A percentile compares a stretch with the other conserved stretches of the same genome.
Evolutionary conservation across 2,797 vertebrate species (phyloP).

Genomic region (Gallirallus australis): DNA sequence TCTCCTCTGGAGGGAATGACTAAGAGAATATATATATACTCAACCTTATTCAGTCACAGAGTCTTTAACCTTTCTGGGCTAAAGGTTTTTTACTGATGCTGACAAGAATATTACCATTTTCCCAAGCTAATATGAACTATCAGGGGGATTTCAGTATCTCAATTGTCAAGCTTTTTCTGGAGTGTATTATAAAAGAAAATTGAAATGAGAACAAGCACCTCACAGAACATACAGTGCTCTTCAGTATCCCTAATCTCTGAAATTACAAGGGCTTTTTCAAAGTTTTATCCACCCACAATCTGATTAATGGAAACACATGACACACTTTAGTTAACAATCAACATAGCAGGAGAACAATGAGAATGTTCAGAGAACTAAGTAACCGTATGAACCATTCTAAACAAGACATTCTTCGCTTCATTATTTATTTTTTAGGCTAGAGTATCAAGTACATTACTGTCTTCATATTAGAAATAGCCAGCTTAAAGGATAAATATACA

Average conservation of each 20-base stretch:
- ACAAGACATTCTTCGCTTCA: neutral
- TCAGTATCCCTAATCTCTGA: neutral
- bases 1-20: neutral
- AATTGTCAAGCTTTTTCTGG: neutral
- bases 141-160: neutral
- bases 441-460: neutral
- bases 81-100: neutral
- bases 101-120: neutral
- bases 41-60: neutral
- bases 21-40: neutral
- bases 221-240: neutral
- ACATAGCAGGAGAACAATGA: neutral
- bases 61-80: neutral
- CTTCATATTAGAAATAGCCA: neutral
- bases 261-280: neutral
- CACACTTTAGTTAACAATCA: neutral
- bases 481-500: neutral
- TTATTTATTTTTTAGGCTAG: neutral
- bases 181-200: neutral
- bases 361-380: neutral
- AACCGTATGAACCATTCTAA: neutral
- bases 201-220: neutral
- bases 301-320: neutral
- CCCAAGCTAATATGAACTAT: neutral
- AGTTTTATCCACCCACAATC: neutral